Conservation (phyloP, 2,888 invertebrate genomes). For the Drosophila mayaguana region DNA sequence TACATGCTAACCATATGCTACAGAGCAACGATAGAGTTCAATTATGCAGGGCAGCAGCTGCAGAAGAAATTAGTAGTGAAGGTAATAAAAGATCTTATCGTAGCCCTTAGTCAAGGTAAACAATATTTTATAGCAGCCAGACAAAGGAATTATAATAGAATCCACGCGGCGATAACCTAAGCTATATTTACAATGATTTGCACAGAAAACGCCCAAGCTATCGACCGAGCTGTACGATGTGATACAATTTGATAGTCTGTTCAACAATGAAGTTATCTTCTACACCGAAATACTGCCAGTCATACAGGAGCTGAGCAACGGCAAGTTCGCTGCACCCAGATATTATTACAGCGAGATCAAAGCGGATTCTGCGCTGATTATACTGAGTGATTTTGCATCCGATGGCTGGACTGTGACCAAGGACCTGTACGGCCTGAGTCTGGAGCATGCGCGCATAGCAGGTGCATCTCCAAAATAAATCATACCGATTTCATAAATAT, state of each 20-base stretch:
- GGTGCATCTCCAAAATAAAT: constrained; percentile 46
- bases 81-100: constrained; percentile 59
- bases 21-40: constrained; percentile 64
- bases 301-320: constrained; percentile 57
- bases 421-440: constrained; percentile 71
- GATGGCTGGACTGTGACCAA: constrained; percentile 78
- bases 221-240: constrained; percentile 68
- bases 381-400: constrained; percentile 79
- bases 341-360: constrained; percentile 79
- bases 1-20: constrained; percentile 82
- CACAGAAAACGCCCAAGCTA: constrained; percentile 81
- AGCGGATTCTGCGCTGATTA: constrained; percentile 66
- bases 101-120: background rate
- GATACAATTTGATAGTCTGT: constrained; percentile 76
- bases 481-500: background rate
- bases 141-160: background rate
- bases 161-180: constrained; percentile 1
- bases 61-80: constrained; percentile 73
- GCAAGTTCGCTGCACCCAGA: constrained; percentile 66
- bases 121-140: background rate
- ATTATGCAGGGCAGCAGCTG: constrained; percentile 47
- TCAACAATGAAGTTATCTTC: constrained; percentile 81
- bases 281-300: constrained; percentile 80
- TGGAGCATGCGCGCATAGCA: constrained; percentile 82
- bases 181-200: background rate